These are phyloP conservation scores for Ceratotherium simum DNA, from an alignment of 2,113 vertebrate species.

Conservation along the genomic window DNA sequence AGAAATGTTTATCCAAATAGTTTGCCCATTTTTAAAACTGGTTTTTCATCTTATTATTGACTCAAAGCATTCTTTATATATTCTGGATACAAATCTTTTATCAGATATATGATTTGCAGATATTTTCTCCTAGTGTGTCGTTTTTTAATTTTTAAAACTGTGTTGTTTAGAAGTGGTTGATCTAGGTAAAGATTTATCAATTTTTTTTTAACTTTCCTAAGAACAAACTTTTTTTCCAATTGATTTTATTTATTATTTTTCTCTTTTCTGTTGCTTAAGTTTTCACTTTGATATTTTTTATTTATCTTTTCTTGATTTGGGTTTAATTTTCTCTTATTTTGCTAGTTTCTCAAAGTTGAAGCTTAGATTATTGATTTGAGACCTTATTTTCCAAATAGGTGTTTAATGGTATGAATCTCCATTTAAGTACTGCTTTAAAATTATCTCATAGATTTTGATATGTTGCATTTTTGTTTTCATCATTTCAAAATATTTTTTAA, in stretches of 20 bases:
- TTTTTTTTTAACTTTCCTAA: neutral
- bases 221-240: neutral
- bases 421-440: neutral
- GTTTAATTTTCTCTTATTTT: neutral
- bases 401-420: neutral
- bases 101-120: neutral
- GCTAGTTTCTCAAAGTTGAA: neutral
- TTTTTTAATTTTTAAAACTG: neutral
- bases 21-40: neutral
- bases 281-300: no score
- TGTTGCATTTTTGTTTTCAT: neutral
- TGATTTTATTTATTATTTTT: no score
- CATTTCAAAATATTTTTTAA: neutral
- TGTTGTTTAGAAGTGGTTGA: neutral
- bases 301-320: no score
- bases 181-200: neutral
- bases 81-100: no score
- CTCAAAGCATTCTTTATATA: no score
- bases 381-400: neutral
- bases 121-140: neutral
- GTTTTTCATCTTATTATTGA: neutral
- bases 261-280: no score
- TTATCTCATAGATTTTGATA: neutral
- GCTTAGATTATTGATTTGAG: neutral
- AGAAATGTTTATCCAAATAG: neutral